Conservation (phyloP, 2,888 invertebrate species). For the Trichopoda pennipes region DNA sequence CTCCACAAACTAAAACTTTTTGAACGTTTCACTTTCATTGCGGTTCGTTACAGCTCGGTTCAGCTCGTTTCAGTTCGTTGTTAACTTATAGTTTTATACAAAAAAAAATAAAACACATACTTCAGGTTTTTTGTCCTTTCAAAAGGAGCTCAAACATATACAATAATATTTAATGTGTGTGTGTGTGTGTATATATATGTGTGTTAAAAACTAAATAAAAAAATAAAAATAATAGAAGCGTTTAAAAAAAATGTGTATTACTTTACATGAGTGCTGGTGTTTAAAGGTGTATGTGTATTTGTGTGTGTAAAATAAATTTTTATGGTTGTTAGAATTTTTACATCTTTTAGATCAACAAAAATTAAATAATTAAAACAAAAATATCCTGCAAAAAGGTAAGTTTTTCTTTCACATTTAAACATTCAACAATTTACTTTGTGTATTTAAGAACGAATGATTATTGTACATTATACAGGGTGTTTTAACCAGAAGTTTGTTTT, state of each 20-base stretch:
- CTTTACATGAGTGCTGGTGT: not conserved
- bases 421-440: conserved; percentile 61
- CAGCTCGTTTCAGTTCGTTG: conserved; percentile 37
- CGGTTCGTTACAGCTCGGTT: conserved; percentile 44
- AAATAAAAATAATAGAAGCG: not conserved
- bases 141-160: not conserved
- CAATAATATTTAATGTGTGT: not conserved
- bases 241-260: not conserved
- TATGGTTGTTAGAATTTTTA: conserved; percentile 42
- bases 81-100: conserved; percentile 26
- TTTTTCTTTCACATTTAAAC: conserved; percentile 27
- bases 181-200: not conserved
- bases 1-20: not conserved
- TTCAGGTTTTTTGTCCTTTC: not conserved
- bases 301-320: conserved; percentile 24
- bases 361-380: conserved; percentile 4
- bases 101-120: conserved; percentile 9
- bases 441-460: not conserved
- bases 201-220: not conserved
- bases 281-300: conserved; percentile 11
- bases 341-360: conserved; percentile 23
- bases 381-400: conserved; percentile 46
- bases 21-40: conserved; percentile 60
- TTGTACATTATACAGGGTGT: too few species aligned
- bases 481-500: too few species aligned